These are phyloP conservation scores for Eilema griseolum DNA, from an alignment of 2,888 invertebrate species.

Conservation along the genomic window DNA sequence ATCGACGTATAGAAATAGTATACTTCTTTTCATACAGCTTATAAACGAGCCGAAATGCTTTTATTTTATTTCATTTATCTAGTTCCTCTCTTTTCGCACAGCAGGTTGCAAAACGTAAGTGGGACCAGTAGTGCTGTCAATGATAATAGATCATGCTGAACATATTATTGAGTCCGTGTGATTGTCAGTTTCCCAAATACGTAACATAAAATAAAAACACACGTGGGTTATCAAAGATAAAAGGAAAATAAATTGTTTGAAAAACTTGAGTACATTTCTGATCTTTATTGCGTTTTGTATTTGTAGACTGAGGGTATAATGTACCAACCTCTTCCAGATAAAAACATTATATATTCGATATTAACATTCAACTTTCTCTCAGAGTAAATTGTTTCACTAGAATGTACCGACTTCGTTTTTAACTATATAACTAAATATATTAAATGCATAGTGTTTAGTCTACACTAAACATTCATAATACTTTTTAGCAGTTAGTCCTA, in stretches of 20 bases:
- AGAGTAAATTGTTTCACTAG: background rate
- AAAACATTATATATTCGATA: background rate
- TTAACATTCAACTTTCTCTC: background rate
- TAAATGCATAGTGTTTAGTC: background rate
- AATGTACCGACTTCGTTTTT: background rate
- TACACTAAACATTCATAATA: slow-evolving; percentile 14
- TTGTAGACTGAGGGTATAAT: background rate
- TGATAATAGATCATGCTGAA: background rate
- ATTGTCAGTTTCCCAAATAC: background rate
- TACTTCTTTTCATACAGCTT: background rate
- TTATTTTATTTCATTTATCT: too few species aligned
- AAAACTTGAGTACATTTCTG: background rate
- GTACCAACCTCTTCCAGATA: background rate
- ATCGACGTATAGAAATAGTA: background rate
- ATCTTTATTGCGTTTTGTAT: background rate
- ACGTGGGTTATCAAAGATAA: too few species aligned
- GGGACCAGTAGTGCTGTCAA: background rate
- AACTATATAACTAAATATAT: background rate
- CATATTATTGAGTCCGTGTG: background rate
- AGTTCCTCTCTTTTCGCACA: too few species aligned
- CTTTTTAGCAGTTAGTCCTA: slow-evolving; percentile 14
- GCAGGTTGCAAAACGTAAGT: background rate
- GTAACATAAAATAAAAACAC: background rate
- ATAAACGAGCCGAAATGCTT: background rate
- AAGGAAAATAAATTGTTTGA: too few species aligned